Conservation (phyloP, 2,888 invertebrate genomes). For the Megalurothrips usitatus region DNA sequence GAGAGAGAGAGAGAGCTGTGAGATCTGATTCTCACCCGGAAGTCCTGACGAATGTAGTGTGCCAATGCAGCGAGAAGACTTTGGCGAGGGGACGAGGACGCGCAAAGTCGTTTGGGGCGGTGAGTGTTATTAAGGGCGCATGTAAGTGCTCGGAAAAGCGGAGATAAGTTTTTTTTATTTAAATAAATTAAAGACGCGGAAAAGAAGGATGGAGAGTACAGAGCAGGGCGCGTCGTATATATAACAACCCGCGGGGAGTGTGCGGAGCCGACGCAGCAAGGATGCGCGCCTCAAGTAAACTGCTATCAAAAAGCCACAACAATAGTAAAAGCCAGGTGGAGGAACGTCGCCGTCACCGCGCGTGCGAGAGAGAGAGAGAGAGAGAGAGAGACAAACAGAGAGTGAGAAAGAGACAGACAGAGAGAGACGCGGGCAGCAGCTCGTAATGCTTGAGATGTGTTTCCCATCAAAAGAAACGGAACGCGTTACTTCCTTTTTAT, state of each 20-base stretch:
- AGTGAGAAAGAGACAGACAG: background rate
- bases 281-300: constrained; percentile 25
- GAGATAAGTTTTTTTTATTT: background rate
- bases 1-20: no score
- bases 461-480: constrained; percentile 26
- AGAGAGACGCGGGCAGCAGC: background rate
- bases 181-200: background rate
- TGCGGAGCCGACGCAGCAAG: background rate
- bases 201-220: background rate
- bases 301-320: constrained; percentile 24
- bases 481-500: constrained; percentile 20
- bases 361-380: background rate
- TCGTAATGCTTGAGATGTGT: constrained; percentile 26
- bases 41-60: no score
- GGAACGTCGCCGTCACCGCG: background rate
- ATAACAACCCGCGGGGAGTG: background rate
- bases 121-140: background rate
- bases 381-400: background rate
- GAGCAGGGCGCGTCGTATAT: background rate
- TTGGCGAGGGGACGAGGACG: background rate
- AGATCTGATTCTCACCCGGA: no score
- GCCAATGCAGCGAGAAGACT: no score
- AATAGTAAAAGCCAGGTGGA: constrained; percentile 26
- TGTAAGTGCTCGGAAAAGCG: background rate
- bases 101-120: background rate